Base-by-base conservation (phyloP, 2,113 vertebrate species). In the Sprattus sprattus region DNA sequence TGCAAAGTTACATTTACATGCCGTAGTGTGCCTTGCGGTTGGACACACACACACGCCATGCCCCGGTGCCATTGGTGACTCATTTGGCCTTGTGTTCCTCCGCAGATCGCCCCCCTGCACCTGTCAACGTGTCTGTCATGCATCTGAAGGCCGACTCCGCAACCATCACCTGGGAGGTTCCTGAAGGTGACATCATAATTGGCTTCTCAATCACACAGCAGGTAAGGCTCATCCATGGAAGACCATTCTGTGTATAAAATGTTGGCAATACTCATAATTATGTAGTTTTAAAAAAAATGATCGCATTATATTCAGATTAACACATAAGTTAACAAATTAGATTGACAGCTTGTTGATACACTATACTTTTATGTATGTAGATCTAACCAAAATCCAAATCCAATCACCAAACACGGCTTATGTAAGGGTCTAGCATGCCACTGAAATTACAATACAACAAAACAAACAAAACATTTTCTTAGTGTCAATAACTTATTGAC, bases 131-230 rank as follows among this genome's bases (percentile, higher is more conserved):
- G 92, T 99, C 98, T 1, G 96, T 99, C 93, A 97, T 95, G 7
- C 96, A 99, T 89, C 96, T 98, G 92, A 96, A 96, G 92, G 96
- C 98, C n/a, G 97, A 99, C 94, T 99, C 97, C 0, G 98, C 97
- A 86, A 99, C 97, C 0, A 96, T 99, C 60, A 97, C 96, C 85
- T 99, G 98, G 98, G 98, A 99, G 11, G 96, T 99, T 86, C 98
- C 98, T 46, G 98, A 99, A 89, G 98, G 98, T 89, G 98, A 99
- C 0, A 91, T 97, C 86, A 96, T 99, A 93, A 99, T 99, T 82
- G 98, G 98, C 92, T 99, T 99, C 90, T 98, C 98, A 81, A 97
- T 99, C 90, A 96, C 96, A 13, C 98, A 99, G 94, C 97, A 99
- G 96, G 98, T 99, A 95, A 86, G 89, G 84, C 10, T 60, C 15